Evolutionary conservation across 2,113 vertebrate species (phyloP), one percentile per base, ranked within the genome.

Genomic region (Lagopus leucura): DNA sequence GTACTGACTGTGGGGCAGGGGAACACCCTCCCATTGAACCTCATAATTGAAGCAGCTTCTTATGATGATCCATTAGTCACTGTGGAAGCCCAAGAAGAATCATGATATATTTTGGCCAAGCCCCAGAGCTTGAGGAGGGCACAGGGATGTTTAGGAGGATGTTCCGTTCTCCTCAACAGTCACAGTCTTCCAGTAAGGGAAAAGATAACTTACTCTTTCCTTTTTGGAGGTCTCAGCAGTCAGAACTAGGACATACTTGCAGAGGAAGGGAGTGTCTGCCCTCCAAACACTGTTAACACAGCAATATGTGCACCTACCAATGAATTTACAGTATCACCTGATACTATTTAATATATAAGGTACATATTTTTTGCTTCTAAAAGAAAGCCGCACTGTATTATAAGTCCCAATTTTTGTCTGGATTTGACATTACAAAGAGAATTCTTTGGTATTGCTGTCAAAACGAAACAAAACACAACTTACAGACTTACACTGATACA

Each of bases 381-480:
- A 93, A 94, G 71, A 90, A 93, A 84, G 22, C 14, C 0, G 0
- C 47, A 32, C 5, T 32, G 4, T 38, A 27, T 82, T 91, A 13
- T 10, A 88, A 76, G 32, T 69, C 45, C 64, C 85, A 40, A 79
- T 86, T 91, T 93, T 92, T 85, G 73, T 84, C 42, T 57, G 24
- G 36, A 58, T 54, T 58, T 89, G 88, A 63, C 67, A 88, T 80
- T 85, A 91, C 58, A 76, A 75, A 94, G 61, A 86, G 40, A 79
- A 78, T 85, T 90, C 48, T 94, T 92, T 92, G 75, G 78, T 63
- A 30, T 34, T 80, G 83, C 84, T 74, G 79, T 88, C 86, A 89
- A 96, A 96, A 70, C 65, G 91, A 87, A 86, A 76, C 36, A 86
- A 81, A 90, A 55, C 24, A 80, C 38, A 82, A 30, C 88, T 74